phyloP scores from a whole-genome alignment of 2,888 invertebrate genomes.

The Ormyrus pomaceus region DNA sequence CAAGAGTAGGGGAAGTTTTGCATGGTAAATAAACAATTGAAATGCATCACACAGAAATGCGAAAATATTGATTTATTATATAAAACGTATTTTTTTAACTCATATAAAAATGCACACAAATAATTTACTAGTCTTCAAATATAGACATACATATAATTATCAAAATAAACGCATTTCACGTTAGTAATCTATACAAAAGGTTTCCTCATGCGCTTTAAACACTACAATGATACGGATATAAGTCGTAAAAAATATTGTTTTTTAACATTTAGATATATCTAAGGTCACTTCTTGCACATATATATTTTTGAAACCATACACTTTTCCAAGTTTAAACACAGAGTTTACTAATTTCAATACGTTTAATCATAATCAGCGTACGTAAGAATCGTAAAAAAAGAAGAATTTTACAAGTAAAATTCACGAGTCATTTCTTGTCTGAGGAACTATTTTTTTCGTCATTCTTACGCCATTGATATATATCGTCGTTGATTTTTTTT shows the following conservation, averaged over 20 bases:
- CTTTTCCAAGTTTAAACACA: neutral
- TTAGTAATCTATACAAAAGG: conserved; percentile 6
- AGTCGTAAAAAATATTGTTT: conserved; percentile 21
- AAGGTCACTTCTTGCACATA: conserved; percentile 19
- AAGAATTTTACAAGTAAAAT: conserved; percentile 36
- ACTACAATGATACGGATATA: conserved; percentile 10
- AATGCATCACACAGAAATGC: conserved; percentile 22
- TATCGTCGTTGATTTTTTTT: too few relatives aligned
- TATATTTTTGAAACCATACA: conserved; percentile 13
- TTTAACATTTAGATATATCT: conserved; percentile 31
- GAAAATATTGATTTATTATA: conserved; percentile 44
- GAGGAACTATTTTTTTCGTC: conserved; percentile 49
- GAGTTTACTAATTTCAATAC: neutral
- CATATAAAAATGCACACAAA: conserved; percentile 42
- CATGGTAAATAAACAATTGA: neutral
- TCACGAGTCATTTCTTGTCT: conserved; percentile 22
- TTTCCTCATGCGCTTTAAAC: conserved; percentile 27
- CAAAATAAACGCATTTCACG: conserved; percentile 10
- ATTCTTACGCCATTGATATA: neutral
- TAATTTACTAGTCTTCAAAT: conserved; percentile 43
- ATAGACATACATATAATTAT: conserved; percentile 15
- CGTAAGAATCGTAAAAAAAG: conserved; percentile 31
- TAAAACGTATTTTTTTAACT: conserved; percentile 17
- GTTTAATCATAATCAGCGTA: conserved; percentile 19
- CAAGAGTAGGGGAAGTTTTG: too few relatives aligned